Evolutionary conservation across 2,888 invertebrate species (phyloP).

Genomic region (Hermodice carunculata): DNA sequence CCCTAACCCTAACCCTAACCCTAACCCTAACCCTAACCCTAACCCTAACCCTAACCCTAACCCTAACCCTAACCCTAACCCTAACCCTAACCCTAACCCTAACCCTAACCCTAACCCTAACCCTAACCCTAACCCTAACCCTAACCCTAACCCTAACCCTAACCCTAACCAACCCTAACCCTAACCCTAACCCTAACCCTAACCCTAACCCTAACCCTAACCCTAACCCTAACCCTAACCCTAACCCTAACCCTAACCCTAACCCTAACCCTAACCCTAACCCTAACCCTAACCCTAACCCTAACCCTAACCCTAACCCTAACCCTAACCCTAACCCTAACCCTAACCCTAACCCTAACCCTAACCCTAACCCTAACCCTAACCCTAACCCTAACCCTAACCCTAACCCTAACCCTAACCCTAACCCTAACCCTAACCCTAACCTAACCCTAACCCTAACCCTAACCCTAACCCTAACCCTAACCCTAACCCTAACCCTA

Average conservation of each 20-base stretch:
- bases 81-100: neutral
- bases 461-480: neutral
- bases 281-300: neutral
- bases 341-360: neutral
- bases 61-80: conserved; percentile 4
- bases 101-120: conserved; percentile 5
- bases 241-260: neutral
- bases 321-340: neutral
- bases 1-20: conserved; percentile 37
- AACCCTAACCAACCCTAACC: too few species aligned
- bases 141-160: too few species aligned
- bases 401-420: neutral
- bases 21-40: conserved; percentile 35
- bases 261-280: neutral
- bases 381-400: neutral
- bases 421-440: too few species aligned
- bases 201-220: neutral
- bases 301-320: neutral
- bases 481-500: neutral
- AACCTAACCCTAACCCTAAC: neutral
- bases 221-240: neutral
- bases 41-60: conserved; percentile 30
- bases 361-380: neutral
- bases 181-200: too few species aligned
- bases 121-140: neutral